Evolutionary conservation across 2,888 invertebrate genomes (phyloP).

Genomic region (Hirtodrosophila cameraria): DNA sequence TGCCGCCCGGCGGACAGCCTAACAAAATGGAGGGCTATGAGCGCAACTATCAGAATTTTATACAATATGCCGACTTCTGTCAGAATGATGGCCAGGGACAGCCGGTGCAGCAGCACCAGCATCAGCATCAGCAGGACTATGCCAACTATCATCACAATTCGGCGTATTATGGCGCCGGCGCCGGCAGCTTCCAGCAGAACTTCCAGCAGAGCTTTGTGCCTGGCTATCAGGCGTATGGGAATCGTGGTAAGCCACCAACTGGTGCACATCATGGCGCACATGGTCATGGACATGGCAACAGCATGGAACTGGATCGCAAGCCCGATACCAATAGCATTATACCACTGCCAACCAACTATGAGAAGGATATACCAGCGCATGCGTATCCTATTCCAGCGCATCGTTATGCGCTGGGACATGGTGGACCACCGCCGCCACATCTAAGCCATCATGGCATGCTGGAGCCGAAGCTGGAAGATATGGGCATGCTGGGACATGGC

Average conservation of each 20-base stretch:
- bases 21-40: slow-evolving; percentile 84
- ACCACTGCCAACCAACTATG: slow-evolving; percentile 83
- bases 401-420: slow-evolving; percentile 77
- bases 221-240: slow-evolving; percentile 80
- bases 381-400: slow-evolving; percentile 84
- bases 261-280: slow-evolving; percentile 48
- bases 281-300: slow-evolving; percentile 70
- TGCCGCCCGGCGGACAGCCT: slow-evolving; percentile 76
- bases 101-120: slow-evolving; percentile 75
- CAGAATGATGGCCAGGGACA: slow-evolving; percentile 83
- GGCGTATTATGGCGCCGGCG: slow-evolving; percentile 79
- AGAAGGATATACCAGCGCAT: slow-evolving; percentile 84
- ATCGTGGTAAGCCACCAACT: slow-evolving; percentile 48
- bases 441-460: slow-evolving; percentile 76
- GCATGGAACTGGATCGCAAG: slow-evolving; percentile 82
- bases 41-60: slow-evolving; percentile 84
- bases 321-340: slow-evolving; percentile 82
- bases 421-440: slow-evolving; percentile 68
- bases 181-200: slow-evolving; percentile 82
- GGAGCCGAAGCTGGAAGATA: slow-evolving; percentile 80
- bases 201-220: slow-evolving; percentile 83
- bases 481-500: slow-evolving; percentile 75
- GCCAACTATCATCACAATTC: slow-evolving; percentile 79
- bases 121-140: slow-evolving; percentile 78
- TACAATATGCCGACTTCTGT: slow-evolving; percentile 84